A percentile compares a stretch with the other conserved stretches of the same genome.
Evolutionary conservation across 2,797 vertebrate genomes (phyloP).

Genomic region (Garrulus glandarius): DNA sequence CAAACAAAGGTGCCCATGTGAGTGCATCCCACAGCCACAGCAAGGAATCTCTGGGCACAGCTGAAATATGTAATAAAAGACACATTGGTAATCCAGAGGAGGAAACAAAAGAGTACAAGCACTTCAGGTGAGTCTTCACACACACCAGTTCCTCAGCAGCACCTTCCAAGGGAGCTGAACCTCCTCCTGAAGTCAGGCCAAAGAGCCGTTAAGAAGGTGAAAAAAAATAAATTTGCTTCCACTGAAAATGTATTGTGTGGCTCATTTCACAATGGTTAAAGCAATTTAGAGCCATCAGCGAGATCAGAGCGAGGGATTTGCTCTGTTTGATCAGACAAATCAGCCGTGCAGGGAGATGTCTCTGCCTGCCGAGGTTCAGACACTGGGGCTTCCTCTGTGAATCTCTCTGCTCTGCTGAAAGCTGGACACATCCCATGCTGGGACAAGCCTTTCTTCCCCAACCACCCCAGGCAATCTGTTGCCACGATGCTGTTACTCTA

Average conservation of each 20-base stretch:
- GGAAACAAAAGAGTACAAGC: background rate
- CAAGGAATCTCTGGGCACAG: background rate
- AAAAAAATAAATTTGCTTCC: background rate
- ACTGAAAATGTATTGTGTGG: background rate
- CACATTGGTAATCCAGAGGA: background rate
- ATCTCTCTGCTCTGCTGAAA: background rate
- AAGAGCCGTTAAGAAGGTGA: background rate
- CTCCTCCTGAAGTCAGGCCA: background rate
- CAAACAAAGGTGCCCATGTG: background rate
- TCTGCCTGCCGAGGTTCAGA: background rate
- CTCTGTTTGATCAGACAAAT: conserved; percentile 48
- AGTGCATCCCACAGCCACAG: background rate
- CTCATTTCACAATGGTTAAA: conserved; percentile 35
- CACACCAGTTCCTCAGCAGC: background rate
- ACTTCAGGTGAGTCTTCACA: background rate
- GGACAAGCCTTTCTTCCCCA: background rate
- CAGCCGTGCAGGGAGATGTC: background rate
- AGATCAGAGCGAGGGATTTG: conserved; percentile 39
- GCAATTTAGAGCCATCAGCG: conserved; percentile 28
- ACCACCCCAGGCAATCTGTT: background rate
- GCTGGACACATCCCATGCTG: background rate
- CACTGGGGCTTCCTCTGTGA: background rate
- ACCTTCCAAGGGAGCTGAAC: background rate
- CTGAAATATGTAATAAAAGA: background rate
- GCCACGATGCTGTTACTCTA: background rate